These are phyloP conservation scores for Hyppa rectilinea DNA, from an alignment of 2,888 invertebrate genomes.

Conservation along the genomic window DNA sequence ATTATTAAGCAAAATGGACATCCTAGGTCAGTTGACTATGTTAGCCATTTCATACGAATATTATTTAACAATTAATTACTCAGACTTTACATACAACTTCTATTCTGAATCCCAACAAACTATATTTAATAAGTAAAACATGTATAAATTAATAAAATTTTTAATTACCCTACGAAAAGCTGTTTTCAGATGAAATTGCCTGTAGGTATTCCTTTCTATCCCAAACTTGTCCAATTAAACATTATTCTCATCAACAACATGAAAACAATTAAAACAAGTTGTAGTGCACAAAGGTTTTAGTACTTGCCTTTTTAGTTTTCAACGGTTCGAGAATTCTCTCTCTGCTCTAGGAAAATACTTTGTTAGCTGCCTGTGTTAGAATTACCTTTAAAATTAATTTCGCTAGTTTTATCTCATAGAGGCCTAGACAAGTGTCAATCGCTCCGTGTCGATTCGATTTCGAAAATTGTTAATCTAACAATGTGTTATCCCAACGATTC, in stretches of 20 bases:
- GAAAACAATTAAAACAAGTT: constrained; percentile 6
- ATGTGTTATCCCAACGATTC: too few relatives aligned
- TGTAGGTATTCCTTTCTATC: neutral
- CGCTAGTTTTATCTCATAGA: neutral
- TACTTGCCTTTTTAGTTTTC: constrained; percentile 19
- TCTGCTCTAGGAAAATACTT: constrained; percentile 10
- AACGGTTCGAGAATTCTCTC: constrained; percentile 4
- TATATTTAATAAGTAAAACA: too few relatives aligned
- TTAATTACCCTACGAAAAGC: neutral
- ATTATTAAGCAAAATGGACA: too few relatives aligned
- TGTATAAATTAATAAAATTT: too few relatives aligned
- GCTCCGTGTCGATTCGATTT: too few relatives aligned
- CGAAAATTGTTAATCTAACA: too few relatives aligned
- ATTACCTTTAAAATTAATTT: neutral
- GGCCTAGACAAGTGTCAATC: too few relatives aligned
- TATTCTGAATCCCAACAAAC: too few relatives aligned
- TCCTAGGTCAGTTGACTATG: too few relatives aligned
- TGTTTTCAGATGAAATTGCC: neutral
- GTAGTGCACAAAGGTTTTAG: constrained; percentile 2
- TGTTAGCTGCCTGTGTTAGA: constrained; percentile 5
- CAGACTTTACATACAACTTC: too few relatives aligned
- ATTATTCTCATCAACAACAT: constrained; percentile 12
- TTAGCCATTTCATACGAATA: too few relatives aligned
- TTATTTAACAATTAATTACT: too few relatives aligned
- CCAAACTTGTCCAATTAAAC: constrained; percentile 27